Conservation (phyloP, 2,888 invertebrate genomes). For the Platypus cylindrus region DNA sequence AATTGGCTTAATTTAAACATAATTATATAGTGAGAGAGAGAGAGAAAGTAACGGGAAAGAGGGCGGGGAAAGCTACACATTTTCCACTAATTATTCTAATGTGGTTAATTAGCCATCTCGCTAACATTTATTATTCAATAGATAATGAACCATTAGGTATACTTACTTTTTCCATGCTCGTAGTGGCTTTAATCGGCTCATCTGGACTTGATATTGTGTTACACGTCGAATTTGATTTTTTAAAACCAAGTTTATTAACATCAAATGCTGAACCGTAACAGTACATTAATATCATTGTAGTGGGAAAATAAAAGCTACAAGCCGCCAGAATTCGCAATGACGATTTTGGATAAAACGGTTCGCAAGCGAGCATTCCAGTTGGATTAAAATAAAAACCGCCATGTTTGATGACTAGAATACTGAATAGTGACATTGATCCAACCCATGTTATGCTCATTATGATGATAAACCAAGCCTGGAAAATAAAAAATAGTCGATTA, state of each 20-base stretch:
- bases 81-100: constrained; percentile 2
- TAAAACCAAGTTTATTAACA: constrained; percentile 66
- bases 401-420: constrained; percentile 67
- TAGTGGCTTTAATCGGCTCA: constrained; percentile 33
- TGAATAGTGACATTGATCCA: constrained; percentile 70
- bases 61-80: too few relatives aligned
- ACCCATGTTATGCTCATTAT: constrained; percentile 79
- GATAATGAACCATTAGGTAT: not conserved
- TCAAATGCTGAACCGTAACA: constrained; percentile 85
- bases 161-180: constrained; percentile 41
- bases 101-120: constrained; percentile 1
- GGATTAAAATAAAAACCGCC: constrained; percentile 83
- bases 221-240: constrained; percentile 29
- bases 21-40: too few relatives aligned
- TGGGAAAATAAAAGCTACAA: constrained; percentile 81
- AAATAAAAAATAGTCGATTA: constrained; percentile 18
- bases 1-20: constrained; percentile 5
- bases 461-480: constrained; percentile 66
- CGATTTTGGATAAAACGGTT: constrained; percentile 65
- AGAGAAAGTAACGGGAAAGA: too few relatives aligned
- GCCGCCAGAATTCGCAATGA: constrained; percentile 66
- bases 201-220: constrained; percentile 35
- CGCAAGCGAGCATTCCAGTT: constrained; percentile 75
- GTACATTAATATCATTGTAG: constrained; percentile 85
- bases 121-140: constrained; percentile 2